Evolutionary conservation across 2,797 vertebrate genomes (phyloP).

Genomic region (Gambusia yucatana): DNA sequence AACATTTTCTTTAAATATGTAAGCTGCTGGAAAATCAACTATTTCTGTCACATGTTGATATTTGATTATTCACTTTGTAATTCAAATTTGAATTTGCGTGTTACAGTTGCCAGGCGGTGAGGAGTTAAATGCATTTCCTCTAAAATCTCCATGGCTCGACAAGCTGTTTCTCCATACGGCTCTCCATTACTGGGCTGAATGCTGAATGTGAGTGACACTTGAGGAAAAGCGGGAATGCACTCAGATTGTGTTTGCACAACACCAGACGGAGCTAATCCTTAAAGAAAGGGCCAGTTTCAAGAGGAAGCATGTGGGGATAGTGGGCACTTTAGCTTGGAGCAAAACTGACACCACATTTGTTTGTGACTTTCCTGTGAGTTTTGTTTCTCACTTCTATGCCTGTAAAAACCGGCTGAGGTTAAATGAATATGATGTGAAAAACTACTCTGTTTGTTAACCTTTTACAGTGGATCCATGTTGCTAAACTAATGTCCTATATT

Average conservation of each 20-base stretch:
- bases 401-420: not conserved
- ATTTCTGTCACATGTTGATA: not conserved
- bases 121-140: not conserved
- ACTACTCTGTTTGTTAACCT: not conserved
- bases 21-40: not conserved
- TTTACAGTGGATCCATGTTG: not conserved
- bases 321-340: constrained; percentile 3
- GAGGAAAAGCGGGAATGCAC: not conserved
- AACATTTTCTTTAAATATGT: not conserved
- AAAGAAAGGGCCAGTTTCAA: not conserved
- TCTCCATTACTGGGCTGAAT: not conserved
- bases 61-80: constrained; percentile 9
- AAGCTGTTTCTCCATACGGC: too few species aligned
- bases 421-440: not conserved
- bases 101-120: not conserved
- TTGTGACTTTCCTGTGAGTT: not conserved
- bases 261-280: not conserved
- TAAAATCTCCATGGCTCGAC: not conserved
- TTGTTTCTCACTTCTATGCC: not conserved
- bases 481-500: not conserved
- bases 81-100: constrained; percentile 8
- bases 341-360: not conserved
- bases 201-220: not conserved
- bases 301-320: not conserved
- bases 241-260: constrained; percentile 2